These are phyloP conservation scores for Siphamia tubifer DNA, from an alignment of 2,113 vertebrate genomes.

Conservation along the genomic window DNA sequence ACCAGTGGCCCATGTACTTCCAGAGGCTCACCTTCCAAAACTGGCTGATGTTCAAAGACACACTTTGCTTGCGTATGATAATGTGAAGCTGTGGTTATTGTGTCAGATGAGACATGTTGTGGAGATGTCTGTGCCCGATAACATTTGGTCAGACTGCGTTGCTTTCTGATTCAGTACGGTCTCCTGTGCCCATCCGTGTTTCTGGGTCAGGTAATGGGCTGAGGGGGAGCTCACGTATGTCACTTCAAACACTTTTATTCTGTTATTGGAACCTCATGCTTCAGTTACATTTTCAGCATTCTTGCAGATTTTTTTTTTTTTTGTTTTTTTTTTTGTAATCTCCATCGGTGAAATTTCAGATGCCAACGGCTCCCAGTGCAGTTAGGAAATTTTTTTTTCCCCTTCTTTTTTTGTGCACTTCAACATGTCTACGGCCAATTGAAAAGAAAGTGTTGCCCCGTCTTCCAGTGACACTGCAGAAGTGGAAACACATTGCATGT, in stretches of 20 bases:
- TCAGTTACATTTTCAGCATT: constrained; percentile 47
- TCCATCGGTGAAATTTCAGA: constrained; percentile 57
- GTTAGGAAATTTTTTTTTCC: not conserved
- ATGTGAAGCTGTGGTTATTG: constrained; percentile 37
- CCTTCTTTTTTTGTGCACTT: constrained; percentile 6
- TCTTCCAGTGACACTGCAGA: constrained; percentile 46
- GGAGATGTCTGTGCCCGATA: constrained; percentile 68
- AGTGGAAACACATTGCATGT: constrained; percentile 56
- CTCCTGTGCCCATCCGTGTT: constrained; percentile 41
- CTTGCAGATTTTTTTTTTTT: constrained; percentile 55
- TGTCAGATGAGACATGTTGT: constrained; percentile 60
- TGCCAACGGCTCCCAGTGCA: constrained; percentile 1
- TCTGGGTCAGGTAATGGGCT: constrained; percentile 57
- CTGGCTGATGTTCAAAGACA: constrained; percentile 35
- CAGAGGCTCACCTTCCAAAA: constrained; percentile 54
- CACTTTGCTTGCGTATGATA: constrained; percentile 30
- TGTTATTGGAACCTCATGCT: constrained; percentile 72
- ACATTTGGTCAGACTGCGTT: not conserved
- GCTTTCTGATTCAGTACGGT: constrained; percentile 18
- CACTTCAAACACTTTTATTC: constrained; percentile 35
- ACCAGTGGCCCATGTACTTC: constrained; percentile 12
- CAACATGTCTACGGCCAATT: constrained; percentile 48
- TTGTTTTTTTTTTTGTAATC: too few species aligned
- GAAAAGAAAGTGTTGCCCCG: constrained; percentile 14
- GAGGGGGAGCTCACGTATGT: constrained; percentile 38